phyloP scores from a whole-genome alignment of 2,113 vertebrate species.

The Orthonyx spaldingii region DNA sequence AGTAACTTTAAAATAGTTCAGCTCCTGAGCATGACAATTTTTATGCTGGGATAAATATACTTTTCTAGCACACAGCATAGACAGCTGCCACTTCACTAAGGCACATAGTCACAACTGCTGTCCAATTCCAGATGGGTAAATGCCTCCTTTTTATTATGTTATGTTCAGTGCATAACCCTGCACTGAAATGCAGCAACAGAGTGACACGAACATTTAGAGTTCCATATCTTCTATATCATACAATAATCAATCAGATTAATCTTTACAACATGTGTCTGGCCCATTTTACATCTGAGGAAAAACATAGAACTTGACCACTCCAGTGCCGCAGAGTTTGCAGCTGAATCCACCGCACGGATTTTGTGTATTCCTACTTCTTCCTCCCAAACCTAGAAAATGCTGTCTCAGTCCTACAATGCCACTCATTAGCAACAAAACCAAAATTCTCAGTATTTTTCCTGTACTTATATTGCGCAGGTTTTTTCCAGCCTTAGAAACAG shows the following conservation, averaged over 20 bases:
- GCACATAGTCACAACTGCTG: neutral
- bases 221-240: neutral
- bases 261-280: neutral
- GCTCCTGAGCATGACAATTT: neutral
- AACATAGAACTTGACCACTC: neutral
- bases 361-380: neutral
- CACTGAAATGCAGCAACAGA: neutral
- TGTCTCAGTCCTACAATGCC: neutral
- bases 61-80: neutral
- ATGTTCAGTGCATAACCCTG: neutral
- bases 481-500: neutral
- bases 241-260: neutral
- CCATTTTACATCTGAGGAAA: neutral
- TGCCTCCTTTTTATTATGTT: neutral
- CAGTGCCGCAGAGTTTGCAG: neutral
- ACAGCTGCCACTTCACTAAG: neutral
- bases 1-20: neutral
- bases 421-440: neutral
- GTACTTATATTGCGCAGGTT: neutral
- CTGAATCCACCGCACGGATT: neutral
- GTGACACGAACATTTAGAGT: neutral
- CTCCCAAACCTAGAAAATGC: neutral
- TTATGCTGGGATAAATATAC: neutral
- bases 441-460: neutral
- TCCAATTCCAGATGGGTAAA: neutral